These are phyloP conservation scores for Peromyscus polionotus DNA, from an alignment of 2,113 vertebrate genomes.

Conservation along the genomic window DNA sequence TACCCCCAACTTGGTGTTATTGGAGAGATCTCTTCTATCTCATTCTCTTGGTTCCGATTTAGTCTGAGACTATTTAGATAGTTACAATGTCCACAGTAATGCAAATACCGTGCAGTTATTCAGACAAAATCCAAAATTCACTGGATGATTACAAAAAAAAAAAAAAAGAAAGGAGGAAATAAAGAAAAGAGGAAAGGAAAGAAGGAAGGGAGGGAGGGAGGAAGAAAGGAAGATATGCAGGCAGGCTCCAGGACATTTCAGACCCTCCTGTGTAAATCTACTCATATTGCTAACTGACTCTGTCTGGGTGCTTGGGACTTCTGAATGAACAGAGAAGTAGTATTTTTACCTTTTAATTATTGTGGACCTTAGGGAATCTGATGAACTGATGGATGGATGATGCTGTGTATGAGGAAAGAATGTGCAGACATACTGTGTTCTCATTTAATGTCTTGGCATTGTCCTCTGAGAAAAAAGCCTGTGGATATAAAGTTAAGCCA, in stretches of 20 bases:
- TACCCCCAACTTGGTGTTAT: not conserved
- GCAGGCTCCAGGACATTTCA: not conserved
- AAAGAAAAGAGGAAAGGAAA: not conserved
- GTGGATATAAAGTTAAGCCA: not conserved
- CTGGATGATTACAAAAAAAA: not conserved
- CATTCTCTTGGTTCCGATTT: not conserved
- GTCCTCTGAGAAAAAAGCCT: not conserved
- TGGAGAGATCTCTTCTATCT: not conserved
- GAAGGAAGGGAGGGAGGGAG: not conserved
- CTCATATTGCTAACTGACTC: not conserved
- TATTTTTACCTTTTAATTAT: not conserved
- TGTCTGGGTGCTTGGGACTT: slow-evolving; percentile 13
- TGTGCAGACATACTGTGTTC: not conserved
- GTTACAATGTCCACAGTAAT: not conserved
- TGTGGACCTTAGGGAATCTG: not conserved
- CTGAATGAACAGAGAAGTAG: not conserved
- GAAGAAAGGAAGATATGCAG: not conserved
- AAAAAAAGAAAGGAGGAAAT: not conserved
- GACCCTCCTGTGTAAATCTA: not conserved
- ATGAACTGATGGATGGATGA: not conserved
- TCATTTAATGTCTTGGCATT: slow-evolving; percentile 23
- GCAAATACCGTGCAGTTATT: slow-evolving; percentile 12
- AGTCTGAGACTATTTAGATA: slow-evolving; percentile 10
- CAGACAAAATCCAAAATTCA: not conserved
- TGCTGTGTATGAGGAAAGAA: not conserved